Base-by-base conservation (phyloP, 2,888 invertebrate species). In the Gasteruption jaculator region DNA sequence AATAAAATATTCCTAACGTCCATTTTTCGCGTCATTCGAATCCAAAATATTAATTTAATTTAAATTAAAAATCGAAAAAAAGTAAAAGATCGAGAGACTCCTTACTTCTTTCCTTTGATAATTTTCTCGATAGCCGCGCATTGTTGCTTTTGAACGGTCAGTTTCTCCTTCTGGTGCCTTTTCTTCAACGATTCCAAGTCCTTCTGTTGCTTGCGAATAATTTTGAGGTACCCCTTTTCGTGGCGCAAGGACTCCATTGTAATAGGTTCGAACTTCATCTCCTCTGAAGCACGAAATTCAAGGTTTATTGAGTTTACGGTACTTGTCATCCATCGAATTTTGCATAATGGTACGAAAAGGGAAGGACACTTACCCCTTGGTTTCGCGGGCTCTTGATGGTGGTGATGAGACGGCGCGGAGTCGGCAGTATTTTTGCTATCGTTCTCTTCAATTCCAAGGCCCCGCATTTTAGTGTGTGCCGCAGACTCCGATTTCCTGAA, bases 191-290 rank as follows among this genome's bases (percentile, higher is more conserved):
- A 78, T 43, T 97, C 97, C 48, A 91, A 69, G 59, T 99, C 97
- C 64, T 99, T 99, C 71, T 91, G 89, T 64, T 97, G 95, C 69
- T 96, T 97, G 60, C 93, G 86, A 32, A 89, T 83, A 22, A 91
- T 84, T 74, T 99, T 99, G 56, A 86, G 78, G 73, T 90, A 96
- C 16, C 86, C 86, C 68, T 95, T 96, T 71, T 95, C 94, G 57
- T 83, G 82, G 14, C 86, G 82, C 33, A 96, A 76, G 3, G 85
- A 82, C 52, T 93, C 93, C 30, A 91, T 80, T 1, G 91, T 93
- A 49, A 96, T 89, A 0, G 91, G 86, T 56, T 94, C 94, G 68
- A 94, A 91, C 22, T 90, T 87, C 46, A 90, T 61, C 43, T 66
- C 67, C 58, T 70, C 70, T 68, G 49, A 24, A 21, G 7, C 8